Conservation (phyloP, 1,140 invertebrate species). For the Brachionus manjavacas region DNA sequence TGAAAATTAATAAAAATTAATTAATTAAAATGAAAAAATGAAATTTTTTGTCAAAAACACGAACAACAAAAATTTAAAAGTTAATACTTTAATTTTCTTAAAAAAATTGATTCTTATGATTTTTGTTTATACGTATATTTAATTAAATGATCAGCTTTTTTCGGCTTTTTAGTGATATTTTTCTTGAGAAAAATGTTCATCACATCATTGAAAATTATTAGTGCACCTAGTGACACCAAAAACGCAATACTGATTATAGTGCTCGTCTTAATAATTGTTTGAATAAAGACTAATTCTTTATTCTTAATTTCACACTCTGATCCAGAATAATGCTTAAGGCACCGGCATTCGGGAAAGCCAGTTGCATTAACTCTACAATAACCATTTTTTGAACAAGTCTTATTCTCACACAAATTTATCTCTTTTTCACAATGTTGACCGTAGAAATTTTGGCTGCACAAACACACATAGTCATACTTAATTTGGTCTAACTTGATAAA, state of each 20-base stretch:
- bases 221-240: neutral
- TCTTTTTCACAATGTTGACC: neutral
- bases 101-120: neutral
- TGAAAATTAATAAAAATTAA: no score
- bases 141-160: neutral
- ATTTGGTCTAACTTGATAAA: neutral
- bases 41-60: no score
- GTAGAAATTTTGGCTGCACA: neutral
- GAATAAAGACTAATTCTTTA: neutral
- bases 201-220: neutral
- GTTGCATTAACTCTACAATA: neutral
- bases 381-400: neutral
- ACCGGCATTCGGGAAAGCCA: neutral
- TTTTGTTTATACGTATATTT: neutral
- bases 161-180: neutral
- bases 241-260: neutral
- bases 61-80: no score
- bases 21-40: no score
- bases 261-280: neutral
- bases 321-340: neutral
- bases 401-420: neutral
- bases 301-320: neutral
- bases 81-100: no score
- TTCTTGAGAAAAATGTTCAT: neutral
- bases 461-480: neutral